Conservation (phyloP, 2,113 vertebrate genomes). For the Ophthalmolycus amberensis region DNA sequence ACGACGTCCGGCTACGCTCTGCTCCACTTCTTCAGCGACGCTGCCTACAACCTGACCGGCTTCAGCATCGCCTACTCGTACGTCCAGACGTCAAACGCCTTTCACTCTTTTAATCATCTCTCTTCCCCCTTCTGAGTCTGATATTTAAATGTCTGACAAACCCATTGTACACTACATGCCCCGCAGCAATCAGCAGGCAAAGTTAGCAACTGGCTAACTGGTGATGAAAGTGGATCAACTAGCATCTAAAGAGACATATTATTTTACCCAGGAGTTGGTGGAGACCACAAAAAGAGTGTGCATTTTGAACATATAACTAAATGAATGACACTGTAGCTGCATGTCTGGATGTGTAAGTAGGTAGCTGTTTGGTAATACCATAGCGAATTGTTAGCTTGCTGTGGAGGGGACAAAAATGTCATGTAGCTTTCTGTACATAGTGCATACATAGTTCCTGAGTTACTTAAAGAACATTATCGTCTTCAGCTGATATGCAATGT, state of each 20-base stretch:
- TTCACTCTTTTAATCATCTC: not conserved
- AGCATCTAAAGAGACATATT: not conserved
- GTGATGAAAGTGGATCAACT: not conserved
- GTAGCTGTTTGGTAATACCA: too few species aligned
- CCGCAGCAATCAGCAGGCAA: not conserved
- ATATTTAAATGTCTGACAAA: not conserved
- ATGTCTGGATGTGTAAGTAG: too few species aligned
- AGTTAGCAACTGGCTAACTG: not conserved
- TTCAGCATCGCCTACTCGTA: conserved; percentile 97
- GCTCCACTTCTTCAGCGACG: conserved; percentile 97
- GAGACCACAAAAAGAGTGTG: not conserved
- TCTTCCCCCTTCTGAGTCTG: not conserved
- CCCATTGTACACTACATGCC: not conserved
- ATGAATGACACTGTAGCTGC: too few species aligned
- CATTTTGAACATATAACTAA: too few species aligned
- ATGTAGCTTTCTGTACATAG: too few species aligned
- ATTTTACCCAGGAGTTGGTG: not conserved
- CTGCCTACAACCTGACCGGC: conserved; percentile 95
- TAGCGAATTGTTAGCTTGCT: too few species aligned
- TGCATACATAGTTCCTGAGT: too few species aligned
- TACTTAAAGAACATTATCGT: too few species aligned
- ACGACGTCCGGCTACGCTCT: conserved; percentile 94
- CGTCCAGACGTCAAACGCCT: conserved; percentile 55
- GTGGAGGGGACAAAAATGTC: too few species aligned
- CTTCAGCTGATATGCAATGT: too few species aligned